These are phyloP conservation scores for Spodoptera picta DNA, from an alignment of 2,888 invertebrate species.

Conservation along the genomic window DNA sequence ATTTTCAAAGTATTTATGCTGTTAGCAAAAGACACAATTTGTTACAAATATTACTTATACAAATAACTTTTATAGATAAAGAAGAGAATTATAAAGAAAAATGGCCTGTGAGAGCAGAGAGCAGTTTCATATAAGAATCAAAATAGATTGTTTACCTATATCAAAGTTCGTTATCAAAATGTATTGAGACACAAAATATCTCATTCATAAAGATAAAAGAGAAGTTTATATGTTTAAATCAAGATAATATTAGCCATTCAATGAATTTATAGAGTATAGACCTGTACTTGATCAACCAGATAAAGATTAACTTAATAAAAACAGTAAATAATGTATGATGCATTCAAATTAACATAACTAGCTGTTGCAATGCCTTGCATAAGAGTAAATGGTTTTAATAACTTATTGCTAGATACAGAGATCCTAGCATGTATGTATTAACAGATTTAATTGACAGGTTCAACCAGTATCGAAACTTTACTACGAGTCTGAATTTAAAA, in stretches of 20 bases:
- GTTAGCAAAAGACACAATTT: constrained; percentile 7
- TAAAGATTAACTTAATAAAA: constrained; percentile 9
- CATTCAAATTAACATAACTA: constrained; percentile 26
- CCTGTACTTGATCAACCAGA: constrained; percentile 5
- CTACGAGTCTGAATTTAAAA: too few relatives aligned
- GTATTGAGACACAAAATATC: too few relatives aligned
- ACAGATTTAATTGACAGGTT: too few relatives aligned
- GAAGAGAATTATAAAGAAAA: too few relatives aligned
- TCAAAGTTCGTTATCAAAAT: too few relatives aligned
- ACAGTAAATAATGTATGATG: constrained; percentile 23
- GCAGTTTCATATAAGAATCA: too few relatives aligned
- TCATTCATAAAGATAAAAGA: background rate
- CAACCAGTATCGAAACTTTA: too few relatives aligned
- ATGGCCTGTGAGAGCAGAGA: too few relatives aligned
- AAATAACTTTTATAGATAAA: constrained; percentile 8
- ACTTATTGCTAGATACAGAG: too few relatives aligned
- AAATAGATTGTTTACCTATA: too few relatives aligned
- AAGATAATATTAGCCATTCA: background rate
- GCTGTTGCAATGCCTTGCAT: constrained; percentile 17
- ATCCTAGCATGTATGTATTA: too few relatives aligned
- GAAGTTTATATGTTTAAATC: too few relatives aligned
- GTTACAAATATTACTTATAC: constrained; percentile 16
- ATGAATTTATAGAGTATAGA: background rate
- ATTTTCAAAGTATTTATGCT: constrained; percentile 35
- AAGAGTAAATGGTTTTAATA: background rate